A percentile compares a stretch with the other conserved stretches of the same genome.
These are phyloP conservation scores for Pogonomyrmex californicus DNA, from an alignment of 1,140 invertebrate species.

Conservation along the genomic window DNA sequence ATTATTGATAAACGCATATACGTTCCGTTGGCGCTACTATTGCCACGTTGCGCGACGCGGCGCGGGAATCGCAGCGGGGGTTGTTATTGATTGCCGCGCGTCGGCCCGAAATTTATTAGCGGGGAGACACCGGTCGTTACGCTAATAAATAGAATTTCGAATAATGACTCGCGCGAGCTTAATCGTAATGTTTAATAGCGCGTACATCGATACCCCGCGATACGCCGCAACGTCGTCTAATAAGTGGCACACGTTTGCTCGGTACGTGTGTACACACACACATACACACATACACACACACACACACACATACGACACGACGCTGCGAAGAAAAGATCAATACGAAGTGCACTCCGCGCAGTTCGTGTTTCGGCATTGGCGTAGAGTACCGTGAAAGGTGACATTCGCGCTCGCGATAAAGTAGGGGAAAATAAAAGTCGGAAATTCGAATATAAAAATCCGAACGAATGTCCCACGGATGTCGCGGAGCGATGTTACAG, in stretches of 20 bases:
- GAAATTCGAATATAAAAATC: neutral
- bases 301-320: neutral
- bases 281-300: neutral
- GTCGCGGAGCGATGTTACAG: neutral
- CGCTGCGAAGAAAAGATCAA: slow-evolving; percentile 44
- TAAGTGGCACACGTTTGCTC: neutral
- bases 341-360: slow-evolving; percentile 40
- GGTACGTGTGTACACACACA: neutral
- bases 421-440: neutral
- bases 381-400: slow-evolving; percentile 30
- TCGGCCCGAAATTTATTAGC: slow-evolving; percentile 60
- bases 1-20: slow-evolving; percentile 51
- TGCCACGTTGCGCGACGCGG: slow-evolving; percentile 27
- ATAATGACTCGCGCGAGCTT: slow-evolving; percentile 51
- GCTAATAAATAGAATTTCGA: slow-evolving; percentile 59
- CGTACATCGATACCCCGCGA: neutral
- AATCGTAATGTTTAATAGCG: slow-evolving; percentile 61
- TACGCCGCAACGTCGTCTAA: slow-evolving; percentile 16
- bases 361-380: slow-evolving; percentile 36
- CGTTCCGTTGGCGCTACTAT: slow-evolving; percentile 22
- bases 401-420: slow-evolving; percentile 7
- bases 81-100: slow-evolving; percentile 54
- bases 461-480: neutral
- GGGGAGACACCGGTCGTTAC: slow-evolving; percentile 44
- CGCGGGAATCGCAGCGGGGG: slow-evolving; percentile 30